These are phyloP conservation scores for Musca domestica DNA, from an alignment of 1,140 invertebrate species.

Conservation along the genomic window DNA sequence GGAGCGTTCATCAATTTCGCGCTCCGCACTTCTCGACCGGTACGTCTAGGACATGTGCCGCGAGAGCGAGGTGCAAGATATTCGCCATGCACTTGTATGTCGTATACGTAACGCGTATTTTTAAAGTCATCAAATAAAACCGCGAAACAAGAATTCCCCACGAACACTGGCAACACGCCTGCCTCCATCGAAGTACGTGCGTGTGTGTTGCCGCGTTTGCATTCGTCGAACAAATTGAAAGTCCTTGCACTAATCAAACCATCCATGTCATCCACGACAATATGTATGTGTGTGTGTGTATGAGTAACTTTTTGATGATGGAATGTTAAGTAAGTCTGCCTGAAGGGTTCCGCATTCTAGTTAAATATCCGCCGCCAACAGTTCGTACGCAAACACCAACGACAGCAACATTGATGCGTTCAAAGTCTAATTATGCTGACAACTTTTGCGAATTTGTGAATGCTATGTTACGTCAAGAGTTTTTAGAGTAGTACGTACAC, in stretches of 20 bases:
- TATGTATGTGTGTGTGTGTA: slow-evolving; percentile 22
- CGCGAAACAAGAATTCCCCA: slow-evolving; percentile 22
- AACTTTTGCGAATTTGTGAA: slow-evolving; percentile 16
- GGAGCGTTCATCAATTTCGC: not conserved
- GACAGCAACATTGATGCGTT: not conserved
- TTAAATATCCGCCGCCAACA: not conserved
- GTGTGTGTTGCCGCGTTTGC: not conserved
- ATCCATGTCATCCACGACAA: slow-evolving; percentile 9
- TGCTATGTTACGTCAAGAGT: too few species aligned
- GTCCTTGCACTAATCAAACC: slow-evolving; percentile 18
- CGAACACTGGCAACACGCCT: slow-evolving; percentile 1
- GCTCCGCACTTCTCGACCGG: not conserved
- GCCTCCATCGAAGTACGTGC: not conserved
- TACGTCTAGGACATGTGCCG: not conserved
- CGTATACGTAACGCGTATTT: slow-evolving; percentile 18
- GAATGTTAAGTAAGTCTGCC: slow-evolving; percentile 37
- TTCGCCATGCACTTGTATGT: not conserved
- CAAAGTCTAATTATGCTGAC: slow-evolving; percentile 19
- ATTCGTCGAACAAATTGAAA: slow-evolving; percentile 16
- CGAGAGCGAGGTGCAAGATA: not conserved
- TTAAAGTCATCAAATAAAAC: slow-evolving; percentile 20
- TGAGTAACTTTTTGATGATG: slow-evolving; percentile 34
- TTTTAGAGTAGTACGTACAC: too few species aligned
- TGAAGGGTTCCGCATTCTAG: slow-evolving; percentile 27
- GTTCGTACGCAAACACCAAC: not conserved